phyloP scores from a whole-genome alignment of 1,140 invertebrate species.

The Diorhabda elongata region DNA sequence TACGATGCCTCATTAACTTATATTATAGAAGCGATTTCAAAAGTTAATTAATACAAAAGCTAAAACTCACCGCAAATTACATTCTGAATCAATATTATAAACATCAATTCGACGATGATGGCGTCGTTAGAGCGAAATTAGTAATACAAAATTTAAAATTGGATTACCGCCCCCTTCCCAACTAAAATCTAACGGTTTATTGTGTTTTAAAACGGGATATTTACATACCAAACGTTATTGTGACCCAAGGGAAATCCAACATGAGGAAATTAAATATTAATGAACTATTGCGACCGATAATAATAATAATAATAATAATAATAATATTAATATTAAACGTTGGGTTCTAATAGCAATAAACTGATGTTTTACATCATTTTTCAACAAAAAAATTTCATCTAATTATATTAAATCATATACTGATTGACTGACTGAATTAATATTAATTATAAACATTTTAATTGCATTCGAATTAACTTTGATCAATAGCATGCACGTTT shows the following conservation, averaged over 20 bases:
- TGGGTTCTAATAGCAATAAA: too few relatives aligned
- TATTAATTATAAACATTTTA: too few relatives aligned
- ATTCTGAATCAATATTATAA: background rate
- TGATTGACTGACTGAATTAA: too few relatives aligned
- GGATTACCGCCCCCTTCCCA: background rate
- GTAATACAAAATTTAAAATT: constrained; percentile 1
- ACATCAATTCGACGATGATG: background rate
- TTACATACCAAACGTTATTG: constrained; percentile 29
- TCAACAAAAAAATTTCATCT: too few relatives aligned
- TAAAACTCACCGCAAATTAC: background rate
- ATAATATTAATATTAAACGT: too few relatives aligned
- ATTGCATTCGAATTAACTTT: too few relatives aligned
- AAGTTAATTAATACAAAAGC: background rate
- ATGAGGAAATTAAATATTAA: constrained; percentile 35
- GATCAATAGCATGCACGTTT: too few relatives aligned
- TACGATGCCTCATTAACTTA: background rate
- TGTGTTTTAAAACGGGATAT: constrained; percentile 29
- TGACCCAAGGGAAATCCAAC: constrained; percentile 28
- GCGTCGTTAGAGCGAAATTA: background rate
- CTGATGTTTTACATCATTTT: too few relatives aligned
- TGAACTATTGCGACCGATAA: constrained; percentile 33
- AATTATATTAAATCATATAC: too few relatives aligned
- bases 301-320: constrained; percentile 24
- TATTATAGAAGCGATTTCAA: background rate
- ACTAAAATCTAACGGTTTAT: background rate